A percentile compares a stretch with the other conserved stretches of the same genome.
Conservation (phyloP, 2,888 invertebrate species). For the Subacronicta megacephala region DNA sequence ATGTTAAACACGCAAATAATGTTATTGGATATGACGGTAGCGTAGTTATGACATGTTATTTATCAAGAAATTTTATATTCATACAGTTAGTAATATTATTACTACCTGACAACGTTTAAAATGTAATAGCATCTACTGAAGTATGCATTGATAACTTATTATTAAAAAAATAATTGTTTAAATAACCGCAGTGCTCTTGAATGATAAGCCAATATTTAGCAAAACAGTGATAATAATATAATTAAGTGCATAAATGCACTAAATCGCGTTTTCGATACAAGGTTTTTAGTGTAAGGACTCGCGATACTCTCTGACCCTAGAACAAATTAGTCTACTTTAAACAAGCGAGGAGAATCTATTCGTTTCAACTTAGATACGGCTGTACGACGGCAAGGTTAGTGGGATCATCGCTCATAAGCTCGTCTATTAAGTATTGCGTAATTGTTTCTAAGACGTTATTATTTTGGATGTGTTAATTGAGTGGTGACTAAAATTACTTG, state of each 20-base stretch:
- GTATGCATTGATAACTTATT: constrained; percentile 6
- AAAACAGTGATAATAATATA: constrained; percentile 53
- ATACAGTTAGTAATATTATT: constrained; percentile 15
- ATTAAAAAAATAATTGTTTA: constrained; percentile 29
- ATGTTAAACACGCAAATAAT: constrained; percentile 26
- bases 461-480: constrained; percentile 22
- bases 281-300: constrained; percentile 67
- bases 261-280: constrained; percentile 62
- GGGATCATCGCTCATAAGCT: constrained; percentile 51
- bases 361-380: constrained; percentile 60
- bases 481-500: too few species aligned
- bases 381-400: constrained; percentile 62
- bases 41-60: constrained; percentile 13
- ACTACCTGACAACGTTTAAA: background rate
- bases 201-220: constrained; percentile 49
- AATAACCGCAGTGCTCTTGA: constrained; percentile 53
- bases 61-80: constrained; percentile 13
- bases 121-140: constrained; percentile 2
- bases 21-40: constrained; percentile 12
- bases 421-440: constrained; percentile 36
- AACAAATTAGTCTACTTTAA: constrained; percentile 69
- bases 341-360: constrained; percentile 70
- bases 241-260: constrained; percentile 62
- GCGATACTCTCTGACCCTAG: constrained; percentile 69
- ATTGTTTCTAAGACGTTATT: constrained; percentile 30